These are phyloP conservation scores for Noturus placidus DNA, from an alignment of 2,113 vertebrate genomes.

Conservation along the genomic window DNA sequence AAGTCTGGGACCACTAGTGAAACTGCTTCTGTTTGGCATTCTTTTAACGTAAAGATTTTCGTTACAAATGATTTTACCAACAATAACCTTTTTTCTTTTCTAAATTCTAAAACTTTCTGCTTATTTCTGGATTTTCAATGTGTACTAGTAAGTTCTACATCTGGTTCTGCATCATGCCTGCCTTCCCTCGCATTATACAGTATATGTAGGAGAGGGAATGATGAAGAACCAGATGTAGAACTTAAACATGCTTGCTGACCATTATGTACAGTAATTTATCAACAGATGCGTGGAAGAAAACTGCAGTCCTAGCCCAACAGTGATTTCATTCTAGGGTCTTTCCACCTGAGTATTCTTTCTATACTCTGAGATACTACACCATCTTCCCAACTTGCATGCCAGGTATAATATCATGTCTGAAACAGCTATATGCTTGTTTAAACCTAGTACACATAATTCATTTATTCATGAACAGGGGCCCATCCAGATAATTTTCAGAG, in stretches of 20 bases:
- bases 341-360: background rate
- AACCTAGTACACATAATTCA: conserved; percentile 1
- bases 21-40: background rate
- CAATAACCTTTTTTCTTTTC: too few species aligned
- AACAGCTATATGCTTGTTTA: conserved; percentile 10
- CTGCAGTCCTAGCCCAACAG: background rate
- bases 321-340: conserved; percentile 2
- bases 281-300: background rate
- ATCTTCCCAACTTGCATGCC: background rate
- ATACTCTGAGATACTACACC: background rate
- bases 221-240: background rate
- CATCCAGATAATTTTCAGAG: background rate
- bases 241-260: background rate
- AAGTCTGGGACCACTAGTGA: background rate
- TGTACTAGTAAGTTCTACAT: too few species aligned
- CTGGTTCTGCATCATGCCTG: too few species aligned
- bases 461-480: background rate
- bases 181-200: too few species aligned
- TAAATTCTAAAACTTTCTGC: too few species aligned
- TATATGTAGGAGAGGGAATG: background rate
- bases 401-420: conserved; percentile 3
- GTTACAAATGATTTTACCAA: background rate
- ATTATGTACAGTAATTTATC: conserved; percentile 3
- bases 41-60: background rate
- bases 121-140: too few species aligned